phyloP scores from a whole-genome alignment of 2,113 vertebrate genomes.

The Rhea americana region DNA sequence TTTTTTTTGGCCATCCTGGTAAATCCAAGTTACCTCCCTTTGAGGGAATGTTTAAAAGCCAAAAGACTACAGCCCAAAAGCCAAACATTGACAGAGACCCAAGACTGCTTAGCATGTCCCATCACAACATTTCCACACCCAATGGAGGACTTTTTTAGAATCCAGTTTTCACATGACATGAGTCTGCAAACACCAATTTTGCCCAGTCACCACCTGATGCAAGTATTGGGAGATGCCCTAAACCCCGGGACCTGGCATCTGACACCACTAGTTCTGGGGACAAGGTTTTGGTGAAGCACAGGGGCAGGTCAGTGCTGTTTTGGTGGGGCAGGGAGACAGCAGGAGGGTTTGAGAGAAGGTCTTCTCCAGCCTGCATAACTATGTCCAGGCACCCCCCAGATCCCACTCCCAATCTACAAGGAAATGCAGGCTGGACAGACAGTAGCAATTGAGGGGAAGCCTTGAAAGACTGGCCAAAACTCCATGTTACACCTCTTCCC shows the following conservation, averaged over 20 bases:
- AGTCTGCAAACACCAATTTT: background rate
- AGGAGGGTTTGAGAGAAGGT: no score
- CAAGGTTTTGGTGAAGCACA: background rate
- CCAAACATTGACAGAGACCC: background rate
- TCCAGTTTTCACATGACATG: no score
- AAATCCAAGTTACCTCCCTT: background rate
- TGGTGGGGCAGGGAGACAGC: background rate
- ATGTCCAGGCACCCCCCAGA: no score
- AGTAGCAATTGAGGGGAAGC: no score
- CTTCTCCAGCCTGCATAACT: no score
- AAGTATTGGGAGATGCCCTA: no score
- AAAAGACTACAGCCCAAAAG: background rate
- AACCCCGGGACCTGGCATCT: no score
- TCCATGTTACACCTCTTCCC: no score
- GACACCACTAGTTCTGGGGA: no score
- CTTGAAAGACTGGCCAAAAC: no score
- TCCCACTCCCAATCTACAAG: background rate
- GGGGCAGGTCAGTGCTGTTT: background rate
- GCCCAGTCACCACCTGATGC: background rate
- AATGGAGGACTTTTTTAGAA: no score
- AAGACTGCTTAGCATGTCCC: no score
- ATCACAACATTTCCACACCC: background rate
- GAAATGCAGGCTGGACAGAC: background rate
- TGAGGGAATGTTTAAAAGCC: background rate
- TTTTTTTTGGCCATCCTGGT: background rate